Evolutionary conservation across 2,888 invertebrate genomes (phyloP).

Genomic region (Macrostomum cliftonense): DNA sequence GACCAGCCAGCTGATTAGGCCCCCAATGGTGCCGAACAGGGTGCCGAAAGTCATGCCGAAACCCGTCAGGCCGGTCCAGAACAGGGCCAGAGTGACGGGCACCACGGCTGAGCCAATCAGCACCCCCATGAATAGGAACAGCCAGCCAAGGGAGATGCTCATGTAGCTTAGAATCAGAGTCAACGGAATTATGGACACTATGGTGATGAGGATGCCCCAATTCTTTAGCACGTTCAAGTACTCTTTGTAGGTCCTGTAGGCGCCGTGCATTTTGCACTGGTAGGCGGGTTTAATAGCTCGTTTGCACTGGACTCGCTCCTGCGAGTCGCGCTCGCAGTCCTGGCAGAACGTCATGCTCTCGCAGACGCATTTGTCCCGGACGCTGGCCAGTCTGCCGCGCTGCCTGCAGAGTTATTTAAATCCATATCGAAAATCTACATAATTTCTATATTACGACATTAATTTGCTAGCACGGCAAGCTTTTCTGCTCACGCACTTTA

Average conservation of each 20-base stretch:
- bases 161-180: slow-evolving; percentile 22
- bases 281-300: slow-evolving; percentile 24
- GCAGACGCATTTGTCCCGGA: slow-evolving; percentile 17
- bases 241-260: slow-evolving; percentile 29
- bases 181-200: slow-evolving; percentile 28
- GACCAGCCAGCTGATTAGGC: slow-evolving; percentile 29
- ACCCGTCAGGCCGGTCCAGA: slow-evolving; percentile 31
- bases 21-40: slow-evolving; percentile 25
- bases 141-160: slow-evolving; percentile 23
- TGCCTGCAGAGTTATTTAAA: slow-evolving; percentile 10
- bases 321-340: slow-evolving; percentile 11
- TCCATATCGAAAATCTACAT: too few species aligned
- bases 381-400: slow-evolving; percentile 27
- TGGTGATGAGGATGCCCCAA: slow-evolving; percentile 32
- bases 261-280: slow-evolving; percentile 26
- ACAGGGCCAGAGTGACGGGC: slow-evolving; percentile 30
- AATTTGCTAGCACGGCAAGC: too few species aligned
- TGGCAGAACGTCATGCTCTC: slow-evolving; percentile 14
- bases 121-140: slow-evolving; percentile 36
- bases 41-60: slow-evolving; percentile 29
- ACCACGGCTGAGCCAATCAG: slow-evolving; percentile 35
- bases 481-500: too few species aligned
- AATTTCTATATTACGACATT: neutral
- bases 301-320: slow-evolving; percentile 12
- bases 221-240: slow-evolving; percentile 24